These are phyloP conservation scores for Felis chaus DNA, from an alignment of 2,113 vertebrate species.

Conservation along the genomic window DNA sequence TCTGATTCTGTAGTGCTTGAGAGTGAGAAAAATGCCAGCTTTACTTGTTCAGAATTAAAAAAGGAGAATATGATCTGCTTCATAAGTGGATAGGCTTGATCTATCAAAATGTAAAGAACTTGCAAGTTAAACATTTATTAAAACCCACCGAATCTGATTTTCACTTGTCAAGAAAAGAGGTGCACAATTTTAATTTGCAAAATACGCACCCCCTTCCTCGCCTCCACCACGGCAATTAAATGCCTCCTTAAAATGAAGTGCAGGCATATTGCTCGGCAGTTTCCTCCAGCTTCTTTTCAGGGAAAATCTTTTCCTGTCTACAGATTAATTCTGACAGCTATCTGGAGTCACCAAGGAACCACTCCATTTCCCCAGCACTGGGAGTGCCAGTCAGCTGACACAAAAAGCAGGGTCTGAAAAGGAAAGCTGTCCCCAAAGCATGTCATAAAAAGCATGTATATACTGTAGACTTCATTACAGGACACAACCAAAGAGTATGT, in stretches of 20 bases:
- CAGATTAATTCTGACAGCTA: slow-evolving; percentile 50
- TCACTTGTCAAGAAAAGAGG: slow-evolving; percentile 30
- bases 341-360: slow-evolving; percentile 37
- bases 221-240: not conserved
- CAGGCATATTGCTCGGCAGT: not conserved
- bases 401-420: slow-evolving; percentile 23
- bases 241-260: not conserved
- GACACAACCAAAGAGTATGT: not conserved
- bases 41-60: slow-evolving; percentile 14
- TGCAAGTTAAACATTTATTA: not conserved
- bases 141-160: slow-evolving; percentile 11
- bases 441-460: not conserved
- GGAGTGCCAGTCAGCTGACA: not conserved
- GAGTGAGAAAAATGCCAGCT: slow-evolving; percentile 4
- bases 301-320: slow-evolving; percentile 20
- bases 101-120: slow-evolving; percentile 38
- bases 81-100: not conserved
- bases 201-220: not conserved
- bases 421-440: slow-evolving; percentile 33
- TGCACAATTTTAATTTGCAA: slow-evolving; percentile 37
- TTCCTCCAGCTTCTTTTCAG: not conserved
- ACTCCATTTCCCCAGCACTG: slow-evolving; percentile 42
- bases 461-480: not conserved
- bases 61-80: not conserved
- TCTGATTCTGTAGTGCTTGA: not conserved